Evolutionary conservation across 2,888 invertebrate genomes (phyloP).

Genomic region (Onchidella celtica): DNA sequence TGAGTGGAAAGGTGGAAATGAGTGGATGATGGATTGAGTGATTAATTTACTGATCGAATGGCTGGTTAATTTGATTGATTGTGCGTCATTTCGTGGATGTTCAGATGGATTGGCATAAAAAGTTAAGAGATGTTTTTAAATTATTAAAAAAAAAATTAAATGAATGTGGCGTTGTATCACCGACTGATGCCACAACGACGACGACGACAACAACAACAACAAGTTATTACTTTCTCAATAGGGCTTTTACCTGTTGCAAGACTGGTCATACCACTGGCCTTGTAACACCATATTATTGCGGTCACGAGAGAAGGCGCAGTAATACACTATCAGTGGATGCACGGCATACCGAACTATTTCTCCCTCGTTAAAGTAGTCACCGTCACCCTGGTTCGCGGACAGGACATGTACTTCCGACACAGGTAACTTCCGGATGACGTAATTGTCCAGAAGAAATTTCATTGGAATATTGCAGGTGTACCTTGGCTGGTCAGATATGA

Average conservation of each 20-base stretch:
- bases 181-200: too few species aligned
- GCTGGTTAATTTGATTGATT: too few species aligned
- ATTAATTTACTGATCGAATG: too few species aligned
- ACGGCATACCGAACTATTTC: background rate
- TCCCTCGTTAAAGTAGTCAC: too few species aligned
- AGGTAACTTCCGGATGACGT: background rate
- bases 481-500: background rate
- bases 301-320: background rate
- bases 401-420: too few species aligned
- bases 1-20: background rate
- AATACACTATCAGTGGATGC: slow-evolving; percentile 14
- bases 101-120: too few species aligned
- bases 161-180: too few species aligned
- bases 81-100: background rate
- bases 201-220: too few species aligned
- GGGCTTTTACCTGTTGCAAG: slow-evolving; percentile 8
- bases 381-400: too few species aligned
- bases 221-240: too few species aligned
- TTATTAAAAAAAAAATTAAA: too few species aligned
- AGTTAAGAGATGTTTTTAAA: too few species aligned
- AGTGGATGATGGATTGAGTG: background rate
- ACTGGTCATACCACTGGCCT: background rate
- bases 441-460: background rate
- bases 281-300: background rate
- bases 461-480: background rate